Evolutionary conservation across 1,140 invertebrate genomes (phyloP).

Genomic region (Heliconius hewitsoni): DNA sequence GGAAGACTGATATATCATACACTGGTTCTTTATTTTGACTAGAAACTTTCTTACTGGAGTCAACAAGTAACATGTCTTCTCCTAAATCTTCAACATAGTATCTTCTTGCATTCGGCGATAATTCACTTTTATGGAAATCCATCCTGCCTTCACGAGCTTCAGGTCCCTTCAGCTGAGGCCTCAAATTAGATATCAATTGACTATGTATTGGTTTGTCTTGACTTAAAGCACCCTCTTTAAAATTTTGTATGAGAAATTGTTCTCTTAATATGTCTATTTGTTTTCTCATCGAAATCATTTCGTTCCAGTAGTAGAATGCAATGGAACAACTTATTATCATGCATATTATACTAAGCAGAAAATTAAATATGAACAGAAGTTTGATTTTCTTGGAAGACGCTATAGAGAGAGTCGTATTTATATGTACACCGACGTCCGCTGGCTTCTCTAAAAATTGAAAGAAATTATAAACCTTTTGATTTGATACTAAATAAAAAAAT

Average conservation of each 20-base stretch:
- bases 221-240: slow-evolving; percentile 50
- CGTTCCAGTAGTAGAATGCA: slow-evolving; percentile 75
- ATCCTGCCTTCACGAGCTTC: slow-evolving; percentile 56
- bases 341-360: slow-evolving; percentile 69
- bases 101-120: slow-evolving; percentile 51
- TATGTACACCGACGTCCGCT: slow-evolving; percentile 72
- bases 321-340: slow-evolving; percentile 67
- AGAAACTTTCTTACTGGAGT: slow-evolving; percentile 66
- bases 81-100: slow-evolving; percentile 71
- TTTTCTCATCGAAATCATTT: slow-evolving; percentile 66
- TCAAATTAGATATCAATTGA: slow-evolving; percentile 55
- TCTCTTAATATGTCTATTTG: slow-evolving; percentile 65
- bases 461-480: slow-evolving; percentile 45
- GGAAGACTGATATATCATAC: slow-evolving; percentile 53
- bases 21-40: slow-evolving; percentile 51
- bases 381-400: slow-evolving; percentile 79
- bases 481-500: slow-evolving; percentile 21
- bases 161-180: slow-evolving; percentile 40
- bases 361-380: slow-evolving; percentile 70
- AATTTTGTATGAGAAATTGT: slow-evolving; percentile 60
- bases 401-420: slow-evolving; percentile 74
- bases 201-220: slow-evolving; percentile 58
- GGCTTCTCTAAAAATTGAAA: slow-evolving; percentile 65
- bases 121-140: slow-evolving; percentile 45
- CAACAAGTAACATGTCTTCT: slow-evolving; percentile 69